Conservation (phyloP, 2,797 vertebrate species). For the Poecilia velifera region DNA sequence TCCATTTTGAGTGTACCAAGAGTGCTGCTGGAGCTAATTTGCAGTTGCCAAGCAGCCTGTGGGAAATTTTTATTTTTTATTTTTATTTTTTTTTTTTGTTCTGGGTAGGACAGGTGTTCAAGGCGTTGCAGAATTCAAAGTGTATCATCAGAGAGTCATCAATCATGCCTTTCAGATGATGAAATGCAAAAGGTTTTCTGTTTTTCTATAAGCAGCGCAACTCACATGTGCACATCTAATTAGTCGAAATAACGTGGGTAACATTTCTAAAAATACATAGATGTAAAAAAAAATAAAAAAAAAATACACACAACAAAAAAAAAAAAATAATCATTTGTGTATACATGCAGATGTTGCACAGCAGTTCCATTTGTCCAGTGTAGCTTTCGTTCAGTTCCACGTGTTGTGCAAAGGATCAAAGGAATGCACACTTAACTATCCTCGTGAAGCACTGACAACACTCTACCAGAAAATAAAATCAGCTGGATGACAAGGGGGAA, state of each 20-base stretch:
- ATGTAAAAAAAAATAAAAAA: too few relatives aligned
- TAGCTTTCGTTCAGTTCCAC: background rate
- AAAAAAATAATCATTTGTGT: background rate
- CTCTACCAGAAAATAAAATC: background rate
- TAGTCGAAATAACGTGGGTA: background rate
- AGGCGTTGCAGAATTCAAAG: slow-evolving; percentile 15
- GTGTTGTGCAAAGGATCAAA: background rate
- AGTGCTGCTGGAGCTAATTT: slow-evolving; percentile 21
- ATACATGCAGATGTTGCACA: background rate
- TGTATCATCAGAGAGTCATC: slow-evolving; percentile 18
- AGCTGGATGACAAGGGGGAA: slow-evolving; percentile 1
- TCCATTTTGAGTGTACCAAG: background rate
- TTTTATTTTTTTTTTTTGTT: slow-evolving; percentile 2
- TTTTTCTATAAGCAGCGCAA: slow-evolving; percentile 1
- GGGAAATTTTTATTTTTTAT: slow-evolving; percentile 1
- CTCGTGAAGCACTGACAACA: slow-evolving; percentile 6
- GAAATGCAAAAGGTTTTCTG: slow-evolving; percentile 10
- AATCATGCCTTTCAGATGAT: slow-evolving; percentile 26
- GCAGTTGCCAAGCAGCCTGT: slow-evolving; percentile 41
- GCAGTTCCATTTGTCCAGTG: background rate
- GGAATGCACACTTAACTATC: slow-evolving; percentile 13
- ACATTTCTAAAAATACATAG: background rate
- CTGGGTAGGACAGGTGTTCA: slow-evolving; percentile 38
- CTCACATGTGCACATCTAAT: slow-evolving; percentile 6
- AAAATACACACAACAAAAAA: background rate